These are phyloP conservation scores for Mellilla xanthometata DNA, from an alignment of 2,888 invertebrate genomes.

Conservation along the genomic window DNA sequence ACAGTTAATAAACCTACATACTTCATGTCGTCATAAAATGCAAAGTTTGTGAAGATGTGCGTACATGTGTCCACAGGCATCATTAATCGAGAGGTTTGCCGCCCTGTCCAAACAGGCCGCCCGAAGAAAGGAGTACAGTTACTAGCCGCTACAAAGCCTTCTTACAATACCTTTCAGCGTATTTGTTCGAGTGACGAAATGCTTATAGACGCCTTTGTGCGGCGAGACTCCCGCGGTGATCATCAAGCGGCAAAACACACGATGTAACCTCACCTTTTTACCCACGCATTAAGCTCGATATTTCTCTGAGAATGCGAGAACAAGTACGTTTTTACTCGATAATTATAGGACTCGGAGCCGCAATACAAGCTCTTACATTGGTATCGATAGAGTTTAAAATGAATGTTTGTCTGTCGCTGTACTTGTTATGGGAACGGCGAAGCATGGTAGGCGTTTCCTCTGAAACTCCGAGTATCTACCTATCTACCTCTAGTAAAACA, in stretches of 20 bases:
- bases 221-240: slow-evolving; percentile 53
- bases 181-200: slow-evolving; percentile 67
- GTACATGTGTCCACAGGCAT: slow-evolving; percentile 33
- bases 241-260: slow-evolving; percentile 29
- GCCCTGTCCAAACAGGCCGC: slow-evolving; percentile 61
- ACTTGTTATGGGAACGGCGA: slow-evolving; percentile 50
- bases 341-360: slow-evolving; percentile 21
- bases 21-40: slow-evolving; percentile 33
- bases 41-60: slow-evolving; percentile 33
- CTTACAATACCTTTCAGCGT: slow-evolving; percentile 64
- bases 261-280: slow-evolving; percentile 40
- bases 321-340: slow-evolving; percentile 41
- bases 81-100: slow-evolving; percentile 67
- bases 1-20: slow-evolving; percentile 27
- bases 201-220: slow-evolving; percentile 61
- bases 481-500: slow-evolving; percentile 34
- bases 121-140: slow-evolving; percentile 62
- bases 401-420: slow-evolving; percentile 20
- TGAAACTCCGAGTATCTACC: slow-evolving; percentile 49
- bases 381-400: slow-evolving; percentile 39
- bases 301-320: slow-evolving; percentile 31
- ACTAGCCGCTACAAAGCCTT: slow-evolving; percentile 52
- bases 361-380: slow-evolving; percentile 27
- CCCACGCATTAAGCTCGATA: slow-evolving; percentile 36
- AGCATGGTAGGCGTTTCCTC: slow-evolving; percentile 67